Base-by-base conservation (phyloP, 2,113 vertebrate genomes). In the Esox niger region DNA sequence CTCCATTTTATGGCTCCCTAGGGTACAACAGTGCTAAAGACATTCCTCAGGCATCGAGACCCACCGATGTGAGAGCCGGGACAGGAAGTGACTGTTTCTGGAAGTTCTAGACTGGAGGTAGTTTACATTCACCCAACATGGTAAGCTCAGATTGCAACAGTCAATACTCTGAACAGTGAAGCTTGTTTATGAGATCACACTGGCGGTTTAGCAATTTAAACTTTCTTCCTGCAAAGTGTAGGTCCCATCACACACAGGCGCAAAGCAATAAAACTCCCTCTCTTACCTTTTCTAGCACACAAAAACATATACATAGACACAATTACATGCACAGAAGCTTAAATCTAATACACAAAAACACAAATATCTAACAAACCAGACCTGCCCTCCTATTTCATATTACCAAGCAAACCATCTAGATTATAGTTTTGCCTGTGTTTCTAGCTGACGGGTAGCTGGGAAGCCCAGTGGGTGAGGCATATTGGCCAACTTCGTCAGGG, bases 1-100 rank as follows among this genome's bases (percentile, higher is more conserved):
- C 66, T 64, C 81, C 7, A 9, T 60, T 69, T 81, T 64, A 76
- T 47, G 70, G 60, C 68, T 75, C 79, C 81, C 78, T 66, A 4
- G 79, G 76, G 75, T 56, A 72, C 64, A 56, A 30, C 64, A 23
- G 69, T 73, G 60, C 60, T 3, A 1, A 74, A 75, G 69, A 84
- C 81, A 85, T 86, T 86, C 72, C 76, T 84, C 17, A 30, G 64
- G 56, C 60, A 49, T 72, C 64, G 69, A 21, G 74, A 74, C 43
- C 64, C 49, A 21, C 49, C 81, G 69, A 79, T 64, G 74, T 23
- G 52, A 73, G 66, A 29, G 17, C 2, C 7, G 17, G 52, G 35
- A 46, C 46, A 70, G 66, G 59, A 73, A 67, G 65, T 43, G 52
- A 26, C 30, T 5, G 65, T 35, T 33, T 35, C 20, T 61, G 32